Evolutionary conservation across 2,797 vertebrate species (phyloP).

Genomic region (Myripristis murdjan): DNA sequence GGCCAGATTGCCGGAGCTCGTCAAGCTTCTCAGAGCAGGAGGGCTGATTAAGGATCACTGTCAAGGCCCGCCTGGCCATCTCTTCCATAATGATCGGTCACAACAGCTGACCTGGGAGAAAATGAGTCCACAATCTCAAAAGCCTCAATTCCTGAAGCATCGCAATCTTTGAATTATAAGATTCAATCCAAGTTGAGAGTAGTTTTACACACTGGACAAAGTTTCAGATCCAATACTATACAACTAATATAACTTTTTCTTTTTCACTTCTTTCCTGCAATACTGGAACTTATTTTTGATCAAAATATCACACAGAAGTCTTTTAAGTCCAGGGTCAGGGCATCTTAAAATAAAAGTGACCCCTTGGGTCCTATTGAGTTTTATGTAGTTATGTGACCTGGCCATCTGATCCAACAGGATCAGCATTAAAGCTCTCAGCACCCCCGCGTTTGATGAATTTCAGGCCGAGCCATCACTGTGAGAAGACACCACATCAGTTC

Average conservation of each 20-base stretch:
- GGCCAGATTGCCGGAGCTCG: slow-evolving; percentile 11
- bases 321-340: slow-evolving; percentile 6
- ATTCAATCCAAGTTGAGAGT: slow-evolving; percentile 17
- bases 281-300: background rate
- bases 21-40: slow-evolving; percentile 14
- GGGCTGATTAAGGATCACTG: slow-evolving; percentile 18
- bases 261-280: slow-evolving; percentile 2
- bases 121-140: background rate
- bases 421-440: slow-evolving; percentile 34
- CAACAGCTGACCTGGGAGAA: background rate
- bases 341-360: slow-evolving; percentile 50
- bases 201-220: slow-evolving; percentile 12
- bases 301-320: too few relatives aligned
- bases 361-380: slow-evolving; percentile 32
- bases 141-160: background rate
- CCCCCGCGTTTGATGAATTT: slow-evolving; percentile 20
- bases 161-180: slow-evolving; percentile 17
- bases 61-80: background rate
- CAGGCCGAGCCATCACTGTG: slow-evolving; percentile 5
- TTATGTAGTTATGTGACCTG: slow-evolving; percentile 36
- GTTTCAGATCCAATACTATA: slow-evolving; percentile 2
- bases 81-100: background rate
- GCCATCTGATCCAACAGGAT: slow-evolving; percentile 44
- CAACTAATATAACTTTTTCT: background rate
- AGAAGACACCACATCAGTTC: slow-evolving; percentile 29